A percentile compares a stretch with the other conserved stretches of the same genome.
phyloP scores from a whole-genome alignment of 2,797 vertebrate genomes.

The Enteromius anoplus region DNA sequence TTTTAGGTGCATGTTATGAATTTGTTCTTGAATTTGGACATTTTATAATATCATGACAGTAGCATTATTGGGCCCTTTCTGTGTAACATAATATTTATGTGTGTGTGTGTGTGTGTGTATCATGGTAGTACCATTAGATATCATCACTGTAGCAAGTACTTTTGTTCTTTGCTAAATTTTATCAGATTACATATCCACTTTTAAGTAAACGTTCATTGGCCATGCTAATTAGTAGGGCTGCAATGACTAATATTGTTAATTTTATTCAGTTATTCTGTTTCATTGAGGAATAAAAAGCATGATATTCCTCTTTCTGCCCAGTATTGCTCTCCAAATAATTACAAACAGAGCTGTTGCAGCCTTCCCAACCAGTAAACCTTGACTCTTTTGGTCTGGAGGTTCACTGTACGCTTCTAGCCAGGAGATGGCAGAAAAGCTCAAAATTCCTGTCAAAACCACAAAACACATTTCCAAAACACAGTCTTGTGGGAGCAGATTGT shows the following conservation, averaged over 20 bases:
- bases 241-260: not conserved
- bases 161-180: not conserved
- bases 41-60: not conserved
- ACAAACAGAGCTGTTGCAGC: not conserved
- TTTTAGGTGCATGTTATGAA: not conserved
- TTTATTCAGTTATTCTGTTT: not conserved
- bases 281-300: not conserved
- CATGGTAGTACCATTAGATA: not conserved
- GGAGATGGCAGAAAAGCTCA: slow-evolving; percentile 50
- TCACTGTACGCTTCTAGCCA: slow-evolving; percentile 9
- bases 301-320: not conserved
- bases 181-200: not conserved
- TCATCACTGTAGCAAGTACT: not conserved
- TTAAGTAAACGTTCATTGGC: not conserved
- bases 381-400: not conserved
- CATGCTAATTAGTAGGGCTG: not conserved
- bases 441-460: not conserved
- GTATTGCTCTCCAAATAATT: not conserved
- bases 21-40: not conserved
- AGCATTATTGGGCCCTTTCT: not conserved
- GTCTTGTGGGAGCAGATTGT: slow-evolving; percentile 34
- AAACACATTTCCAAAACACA: not conserved
- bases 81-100: not conserved
- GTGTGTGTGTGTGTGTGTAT: too few species aligned
- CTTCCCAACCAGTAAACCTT: not conserved